phyloP scores from a whole-genome alignment of 2,888 invertebrate species.

The Xylocampa areola region DNA sequence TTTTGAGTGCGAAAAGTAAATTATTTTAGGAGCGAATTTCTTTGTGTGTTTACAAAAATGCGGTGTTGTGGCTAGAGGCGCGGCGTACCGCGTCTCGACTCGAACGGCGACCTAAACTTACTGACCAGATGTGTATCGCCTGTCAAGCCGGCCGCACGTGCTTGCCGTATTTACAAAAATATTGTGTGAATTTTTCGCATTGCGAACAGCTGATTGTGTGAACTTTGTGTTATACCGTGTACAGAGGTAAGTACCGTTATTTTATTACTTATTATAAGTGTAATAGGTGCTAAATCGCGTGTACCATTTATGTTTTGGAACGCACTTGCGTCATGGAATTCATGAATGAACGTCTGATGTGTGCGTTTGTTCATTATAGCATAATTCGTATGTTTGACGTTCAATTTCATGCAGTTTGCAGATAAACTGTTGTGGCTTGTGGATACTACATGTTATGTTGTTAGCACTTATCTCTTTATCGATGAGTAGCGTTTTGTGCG shows the following conservation, averaged over 20 bases:
- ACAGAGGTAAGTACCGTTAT: conserved; percentile 49
- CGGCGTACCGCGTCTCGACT: conserved; percentile 76
- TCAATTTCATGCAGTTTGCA: conserved; percentile 37
- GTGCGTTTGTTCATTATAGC: conserved; percentile 47
- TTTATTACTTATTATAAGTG: conserved; percentile 40
- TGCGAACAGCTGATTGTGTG: conserved; percentile 69
- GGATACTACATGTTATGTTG: conserved; percentile 24
- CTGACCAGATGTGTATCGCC: conserved; percentile 70
- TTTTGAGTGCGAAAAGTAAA: conserved; percentile 46
- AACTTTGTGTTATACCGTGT: conserved; percentile 51
- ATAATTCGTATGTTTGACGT: conserved; percentile 43
- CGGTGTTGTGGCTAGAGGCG: conserved; percentile 79
- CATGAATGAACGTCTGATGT: conserved; percentile 54
- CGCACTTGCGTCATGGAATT: conserved; percentile 55
- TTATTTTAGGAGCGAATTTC: conserved; percentile 57
- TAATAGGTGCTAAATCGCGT: conserved; percentile 27
- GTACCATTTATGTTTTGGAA: conserved; percentile 49
- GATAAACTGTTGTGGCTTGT: conserved; percentile 15
- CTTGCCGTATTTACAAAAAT: conserved; percentile 56
- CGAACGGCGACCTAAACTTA: conserved; percentile 57
- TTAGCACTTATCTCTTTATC: conserved; percentile 19
- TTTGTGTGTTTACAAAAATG: conserved; percentile 74
- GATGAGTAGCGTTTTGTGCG: conserved; percentile 13
- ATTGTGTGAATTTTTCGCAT: conserved; percentile 54
- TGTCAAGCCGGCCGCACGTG: conserved; percentile 67